A percentile compares a stretch with the other conserved stretches of the same genome.
These are phyloP conservation scores for Okapia johnstoni DNA, from an alignment of 2,113 vertebrate genomes.

Conservation along the genomic window DNA sequence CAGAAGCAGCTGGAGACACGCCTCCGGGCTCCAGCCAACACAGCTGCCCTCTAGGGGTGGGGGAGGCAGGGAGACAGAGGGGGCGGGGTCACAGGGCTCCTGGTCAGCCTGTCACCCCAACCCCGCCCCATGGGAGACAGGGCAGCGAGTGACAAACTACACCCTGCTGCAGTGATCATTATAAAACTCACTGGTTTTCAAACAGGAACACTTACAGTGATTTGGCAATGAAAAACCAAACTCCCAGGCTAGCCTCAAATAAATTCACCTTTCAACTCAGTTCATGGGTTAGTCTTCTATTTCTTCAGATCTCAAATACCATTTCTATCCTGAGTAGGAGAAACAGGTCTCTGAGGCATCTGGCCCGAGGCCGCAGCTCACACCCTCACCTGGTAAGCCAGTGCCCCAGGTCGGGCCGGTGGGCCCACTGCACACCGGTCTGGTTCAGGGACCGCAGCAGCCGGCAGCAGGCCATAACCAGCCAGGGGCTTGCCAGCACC, in stretches of 20 bases:
- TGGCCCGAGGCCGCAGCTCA: not conserved
- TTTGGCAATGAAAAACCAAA: not conserved
- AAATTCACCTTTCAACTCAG: not conserved
- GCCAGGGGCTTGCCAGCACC: constrained; percentile 86
- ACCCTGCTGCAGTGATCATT: not conserved
- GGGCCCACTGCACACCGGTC: constrained; percentile 95
- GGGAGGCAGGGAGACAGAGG: not conserved
- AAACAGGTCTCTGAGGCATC: not conserved
- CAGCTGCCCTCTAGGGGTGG: not conserved
- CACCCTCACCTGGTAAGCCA: constrained; percentile 93
- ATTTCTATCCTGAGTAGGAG: not conserved
- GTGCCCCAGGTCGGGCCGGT: constrained; percentile 92
- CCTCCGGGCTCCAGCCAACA: not conserved
- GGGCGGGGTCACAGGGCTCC: not conserved
- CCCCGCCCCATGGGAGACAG: fast-evolving
- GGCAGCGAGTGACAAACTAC: not conserved
- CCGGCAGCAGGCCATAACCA: constrained; percentile 91
- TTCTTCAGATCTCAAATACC: not conserved
- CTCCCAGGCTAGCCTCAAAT: not conserved
- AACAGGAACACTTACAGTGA: not conserved
- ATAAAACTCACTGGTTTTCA: not conserved
- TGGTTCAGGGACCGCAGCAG: constrained; percentile 94
- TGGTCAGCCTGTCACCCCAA: not conserved
- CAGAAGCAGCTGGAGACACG: not conserved
- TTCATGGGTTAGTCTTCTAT: not conserved